phyloP scores from a whole-genome alignment of 2,888 invertebrate species.

The Lydus trimaculatus region DNA sequence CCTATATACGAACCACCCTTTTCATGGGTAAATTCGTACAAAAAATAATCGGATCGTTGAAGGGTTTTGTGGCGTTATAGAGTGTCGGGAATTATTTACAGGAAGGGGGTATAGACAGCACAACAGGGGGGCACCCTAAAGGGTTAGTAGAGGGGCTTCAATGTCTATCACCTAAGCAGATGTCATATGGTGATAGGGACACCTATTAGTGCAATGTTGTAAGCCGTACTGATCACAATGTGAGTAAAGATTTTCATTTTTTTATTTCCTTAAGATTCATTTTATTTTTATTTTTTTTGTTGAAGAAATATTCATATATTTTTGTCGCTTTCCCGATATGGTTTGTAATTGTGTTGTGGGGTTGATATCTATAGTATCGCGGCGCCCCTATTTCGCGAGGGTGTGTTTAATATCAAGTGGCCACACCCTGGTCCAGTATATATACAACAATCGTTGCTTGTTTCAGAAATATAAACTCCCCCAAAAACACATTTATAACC shows the following conservation, averaged over 20 bases:
- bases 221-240: constrained; percentile 3
- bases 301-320: background rate
- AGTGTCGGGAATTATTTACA: constrained; percentile 58
- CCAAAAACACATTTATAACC: constrained; percentile 57
- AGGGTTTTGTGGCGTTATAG: constrained; percentile 60
- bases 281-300: background rate
- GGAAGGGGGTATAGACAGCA: constrained; percentile 35
- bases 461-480: constrained; percentile 50
- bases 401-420: constrained; percentile 54
- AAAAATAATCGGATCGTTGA: constrained; percentile 60
- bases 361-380: constrained; percentile 16
- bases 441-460: constrained; percentile 44
- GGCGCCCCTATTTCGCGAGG: constrained; percentile 40
- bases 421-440: constrained; percentile 54
- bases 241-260: constrained; percentile 3
- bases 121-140: constrained; percentile 46
- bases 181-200: constrained; percentile 36
- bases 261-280: constrained; percentile 7
- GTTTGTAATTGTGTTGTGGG: constrained; percentile 38
- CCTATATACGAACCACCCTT: constrained; percentile 58
- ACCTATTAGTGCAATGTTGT: constrained; percentile 4
- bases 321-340: no score
- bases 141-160: constrained; percentile 48
- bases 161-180: constrained; percentile 46
- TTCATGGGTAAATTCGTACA: constrained; percentile 54